A percentile compares a stretch with the other conserved stretches of the same genome.
Conservation (phyloP, 1,140 invertebrate species). For the Lanistes nyassanus region DNA sequence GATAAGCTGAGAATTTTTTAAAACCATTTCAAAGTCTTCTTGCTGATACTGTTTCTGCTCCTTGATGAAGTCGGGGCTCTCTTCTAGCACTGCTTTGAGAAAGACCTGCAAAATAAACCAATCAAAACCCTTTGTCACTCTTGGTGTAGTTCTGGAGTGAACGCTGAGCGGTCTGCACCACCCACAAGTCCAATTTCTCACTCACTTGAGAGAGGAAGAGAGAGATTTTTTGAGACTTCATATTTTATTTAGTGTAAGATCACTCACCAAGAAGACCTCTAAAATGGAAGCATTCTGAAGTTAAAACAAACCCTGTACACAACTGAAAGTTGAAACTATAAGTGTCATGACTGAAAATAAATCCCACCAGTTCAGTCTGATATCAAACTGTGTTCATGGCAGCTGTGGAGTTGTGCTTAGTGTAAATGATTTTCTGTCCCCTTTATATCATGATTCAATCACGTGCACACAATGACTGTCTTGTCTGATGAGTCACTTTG, state of each 20-base stretch:
- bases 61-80: constrained; percentile 15
- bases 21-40: constrained; percentile 20
- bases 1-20: constrained; percentile 11
- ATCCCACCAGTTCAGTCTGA: no score
- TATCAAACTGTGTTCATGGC: no score
- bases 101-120: constrained; percentile 14
- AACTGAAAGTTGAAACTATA: no score
- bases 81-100: constrained; percentile 19
- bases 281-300: not conserved
- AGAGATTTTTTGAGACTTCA: not conserved
- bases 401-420: no score
- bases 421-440: no score
- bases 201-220: not conserved
- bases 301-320: no score
- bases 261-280: not conserved
- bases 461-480: not conserved
- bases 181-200: not conserved
- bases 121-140: not conserved
- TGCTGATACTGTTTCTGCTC: not conserved
- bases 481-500: not conserved
- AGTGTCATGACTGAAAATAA: no score
- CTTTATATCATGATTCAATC: no score
- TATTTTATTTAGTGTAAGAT: not conserved
- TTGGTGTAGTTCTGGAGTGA: not conserved
- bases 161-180: not conserved